Evolutionary conservation across 2,113 vertebrate species (phyloP), one percentile per base, ranked within the genome.

Genomic region (Ascaphus truei): DNA sequence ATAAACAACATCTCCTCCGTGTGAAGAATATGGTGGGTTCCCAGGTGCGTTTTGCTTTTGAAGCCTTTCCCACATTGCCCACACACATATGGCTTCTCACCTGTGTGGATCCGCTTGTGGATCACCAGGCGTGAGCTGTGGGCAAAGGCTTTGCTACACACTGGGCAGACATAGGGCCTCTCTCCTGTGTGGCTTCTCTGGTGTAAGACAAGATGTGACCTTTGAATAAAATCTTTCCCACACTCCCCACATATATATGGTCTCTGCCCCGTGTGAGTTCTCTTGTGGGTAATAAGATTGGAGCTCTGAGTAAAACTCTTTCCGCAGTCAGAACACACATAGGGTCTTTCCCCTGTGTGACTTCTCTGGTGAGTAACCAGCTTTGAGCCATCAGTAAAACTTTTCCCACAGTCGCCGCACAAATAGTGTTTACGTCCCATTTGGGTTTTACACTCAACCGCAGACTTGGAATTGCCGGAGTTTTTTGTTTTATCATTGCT

Each of bases 1-100:
- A 12, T 18, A 26, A n/a, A 33, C 25, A 20, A n/a, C 5, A 6
- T 34, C 31, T 13, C 20, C 10, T 39, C 55, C 4, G 48, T 25
- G 15, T 34, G 37, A 4, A 29, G 23, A 7, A 22, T 20, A 39
- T 31, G 39, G 43, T 52, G 50, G 9, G 73, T 79, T 18, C 77
- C 60, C 60, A 73, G 80, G 9, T 86, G 81, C 2, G 76, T 75
- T 15, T 73, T 73, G 7, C 83, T 81, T 53, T 81, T 78, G 1
- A 84, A 84, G 22, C 73, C 69, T 45, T 82, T 86, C 27, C 81
- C 76, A 0, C 82, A 84, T 3, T 84, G 75, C 0, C 26, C 67
- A 22, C 84, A 84, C 20, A 72, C 67, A 4, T 82, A 85, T 30
- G 81, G 84, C 30, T 53, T 29, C n/a, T 53, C 51, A 2, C 27